phyloP scores from a whole-genome alignment of 2,888 invertebrate genomes.

The Lapara coniferarum region DNA sequence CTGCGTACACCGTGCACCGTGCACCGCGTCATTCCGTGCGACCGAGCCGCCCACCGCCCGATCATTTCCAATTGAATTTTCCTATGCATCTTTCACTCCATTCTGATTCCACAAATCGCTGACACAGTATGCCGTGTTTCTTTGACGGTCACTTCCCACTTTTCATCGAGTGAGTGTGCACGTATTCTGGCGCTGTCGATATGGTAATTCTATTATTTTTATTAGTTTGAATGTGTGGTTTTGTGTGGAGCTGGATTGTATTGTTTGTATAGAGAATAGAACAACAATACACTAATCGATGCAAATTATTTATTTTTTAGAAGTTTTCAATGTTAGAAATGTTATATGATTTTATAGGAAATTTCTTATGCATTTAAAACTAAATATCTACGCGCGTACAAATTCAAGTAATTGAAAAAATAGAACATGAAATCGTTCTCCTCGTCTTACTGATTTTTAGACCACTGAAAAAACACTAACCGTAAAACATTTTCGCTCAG shows the following conservation, averaged over 20 bases:
- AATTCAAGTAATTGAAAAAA: too few species aligned
- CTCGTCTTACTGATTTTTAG: too few species aligned
- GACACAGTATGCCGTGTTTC: slow-evolving; percentile 23
- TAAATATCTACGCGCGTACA: too few species aligned
- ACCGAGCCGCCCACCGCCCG: background rate
- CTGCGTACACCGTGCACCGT: background rate
- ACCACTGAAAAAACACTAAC: too few species aligned
- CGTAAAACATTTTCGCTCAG: too few species aligned
- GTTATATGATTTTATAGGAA: too few species aligned
- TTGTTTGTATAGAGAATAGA: too few species aligned
- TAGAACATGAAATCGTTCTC: too few species aligned
- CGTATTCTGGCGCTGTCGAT: background rate
- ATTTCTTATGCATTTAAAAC: too few species aligned
- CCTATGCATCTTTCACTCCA: slow-evolving; percentile 24
- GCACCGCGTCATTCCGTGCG: background rate
- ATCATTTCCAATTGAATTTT: slow-evolving; percentile 20
- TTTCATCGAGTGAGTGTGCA: slow-evolving; percentile 16
- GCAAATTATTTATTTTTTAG: too few species aligned
- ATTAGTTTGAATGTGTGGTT: background rate
- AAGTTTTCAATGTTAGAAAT: background rate
- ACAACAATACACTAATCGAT: too few species aligned
- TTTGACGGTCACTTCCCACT: slow-evolving; percentile 26
- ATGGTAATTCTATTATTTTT: background rate
- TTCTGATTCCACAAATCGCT: slow-evolving; percentile 26
- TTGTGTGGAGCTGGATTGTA: background rate